Conservation (phyloP, 2,888 invertebrate species). For the Polylopha cassiicola region DNA sequence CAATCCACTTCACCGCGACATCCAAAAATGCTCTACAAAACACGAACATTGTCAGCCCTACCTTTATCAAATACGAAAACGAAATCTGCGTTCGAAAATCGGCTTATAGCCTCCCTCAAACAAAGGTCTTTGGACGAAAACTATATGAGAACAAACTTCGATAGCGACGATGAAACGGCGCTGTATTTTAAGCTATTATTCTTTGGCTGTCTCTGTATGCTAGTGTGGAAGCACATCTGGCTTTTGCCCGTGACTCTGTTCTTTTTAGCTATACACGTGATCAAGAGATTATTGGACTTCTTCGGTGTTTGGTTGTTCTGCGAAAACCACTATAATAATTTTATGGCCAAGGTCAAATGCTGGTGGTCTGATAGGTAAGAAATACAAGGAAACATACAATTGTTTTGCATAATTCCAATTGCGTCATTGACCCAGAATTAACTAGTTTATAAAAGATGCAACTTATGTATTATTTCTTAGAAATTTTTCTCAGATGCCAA, state of each 20-base stretch:
- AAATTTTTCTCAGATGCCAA: no score
- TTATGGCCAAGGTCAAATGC: conserved; percentile 52
- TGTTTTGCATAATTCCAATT: background rate
- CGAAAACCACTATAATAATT: conserved; percentile 60
- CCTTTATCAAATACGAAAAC: conserved; percentile 56
- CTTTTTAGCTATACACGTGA: conserved; percentile 83
- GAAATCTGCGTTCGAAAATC: conserved; percentile 52
- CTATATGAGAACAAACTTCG: conserved; percentile 60
- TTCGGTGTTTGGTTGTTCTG: conserved; percentile 72
- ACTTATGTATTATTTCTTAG: no score
- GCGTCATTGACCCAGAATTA: background rate
- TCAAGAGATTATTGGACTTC: conserved; percentile 72
- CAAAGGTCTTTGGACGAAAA: conserved; percentile 64
- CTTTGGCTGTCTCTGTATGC: conserved; percentile 89
- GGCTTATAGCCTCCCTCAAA: conserved; percentile 60
- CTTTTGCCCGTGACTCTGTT: conserved; percentile 85
- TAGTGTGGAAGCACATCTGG: conserved; percentile 93
- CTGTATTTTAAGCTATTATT: conserved; percentile 86
- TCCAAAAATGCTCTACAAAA: conserved; percentile 64
- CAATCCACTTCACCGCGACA: conserved; percentile 55
- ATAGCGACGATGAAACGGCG: conserved; percentile 78
- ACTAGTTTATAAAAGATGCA: no score
- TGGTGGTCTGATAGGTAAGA: conserved; percentile 81
- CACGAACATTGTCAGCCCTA: conserved; percentile 63
- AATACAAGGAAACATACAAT: background rate